Evolutionary conservation across 2,888 invertebrate species (phyloP).

Genomic region (Tinea trinotella): DNA sequence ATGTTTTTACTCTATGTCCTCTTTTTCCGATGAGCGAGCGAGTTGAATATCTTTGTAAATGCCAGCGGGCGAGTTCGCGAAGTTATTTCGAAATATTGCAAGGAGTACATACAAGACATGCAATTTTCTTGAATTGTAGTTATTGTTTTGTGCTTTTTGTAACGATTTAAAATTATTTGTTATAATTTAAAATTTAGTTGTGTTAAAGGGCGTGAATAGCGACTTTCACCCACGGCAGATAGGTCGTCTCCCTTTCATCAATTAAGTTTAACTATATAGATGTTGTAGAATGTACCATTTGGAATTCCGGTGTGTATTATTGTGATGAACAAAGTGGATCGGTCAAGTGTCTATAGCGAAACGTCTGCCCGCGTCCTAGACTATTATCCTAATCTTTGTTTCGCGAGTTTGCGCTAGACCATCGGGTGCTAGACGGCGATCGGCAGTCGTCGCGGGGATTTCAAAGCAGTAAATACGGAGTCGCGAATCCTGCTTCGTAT

Average conservation of each 20-base stretch:
- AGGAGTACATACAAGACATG: background rate
- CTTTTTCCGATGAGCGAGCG: constrained; percentile 9
- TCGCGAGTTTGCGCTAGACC: constrained; percentile 41
- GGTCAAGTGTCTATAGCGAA: constrained; percentile 56
- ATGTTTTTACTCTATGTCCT: constrained; percentile 1
- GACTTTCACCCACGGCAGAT: constrained; percentile 7
- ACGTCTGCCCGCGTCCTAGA: constrained; percentile 20
- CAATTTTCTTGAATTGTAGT: background rate
- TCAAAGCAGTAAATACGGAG: constrained; percentile 71
- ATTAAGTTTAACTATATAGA: constrained; percentile 3
- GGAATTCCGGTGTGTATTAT: background rate
- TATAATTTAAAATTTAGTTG: background rate
- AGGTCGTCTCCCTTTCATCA: constrained; percentile 10
- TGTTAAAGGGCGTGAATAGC: constrained; percentile 11
- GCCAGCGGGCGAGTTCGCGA: background rate
- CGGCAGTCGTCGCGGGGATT: constrained; percentile 61
- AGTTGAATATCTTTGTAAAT: background rate
- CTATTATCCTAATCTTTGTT: constrained; percentile 66
- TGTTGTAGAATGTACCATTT: constrained; percentile 3
- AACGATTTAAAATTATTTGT: background rate
- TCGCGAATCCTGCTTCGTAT: constrained; percentile 63
- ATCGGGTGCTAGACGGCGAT: constrained; percentile 48
- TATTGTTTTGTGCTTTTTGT: constrained; percentile 6
- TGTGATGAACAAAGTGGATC: constrained; percentile 32
- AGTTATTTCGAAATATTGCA: constrained; percentile 1